A percentile compares a stretch with the other conserved stretches of the same genome.
Evolutionary conservation across 2,888 invertebrate species (phyloP).

Genomic region (Drosophila sordidula): DNA sequence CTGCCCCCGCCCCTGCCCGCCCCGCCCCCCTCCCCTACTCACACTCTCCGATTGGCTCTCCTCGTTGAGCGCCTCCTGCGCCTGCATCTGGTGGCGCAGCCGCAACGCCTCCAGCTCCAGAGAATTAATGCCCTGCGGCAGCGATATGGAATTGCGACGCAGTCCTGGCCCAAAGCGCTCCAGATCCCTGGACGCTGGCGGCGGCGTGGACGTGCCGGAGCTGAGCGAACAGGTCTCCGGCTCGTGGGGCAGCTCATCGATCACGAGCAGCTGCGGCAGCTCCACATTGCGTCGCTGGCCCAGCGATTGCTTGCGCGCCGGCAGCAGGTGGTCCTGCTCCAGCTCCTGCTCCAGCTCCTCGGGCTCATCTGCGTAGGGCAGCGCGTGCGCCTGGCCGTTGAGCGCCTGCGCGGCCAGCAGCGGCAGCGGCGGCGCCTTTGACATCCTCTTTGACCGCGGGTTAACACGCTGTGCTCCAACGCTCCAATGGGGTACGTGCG

Average conservation of each 20-base stretch:
- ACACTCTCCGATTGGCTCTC: slow-evolving; percentile 78
- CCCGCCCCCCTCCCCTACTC: slow-evolving; percentile 43
- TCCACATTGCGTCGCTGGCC: slow-evolving; percentile 63
- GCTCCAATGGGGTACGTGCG: slow-evolving; percentile 30
- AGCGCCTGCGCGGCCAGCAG: slow-evolving; percentile 58
- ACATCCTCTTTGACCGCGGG: slow-evolving; percentile 20
- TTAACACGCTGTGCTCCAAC: not conserved
- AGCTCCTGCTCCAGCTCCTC: slow-evolving; percentile 11
- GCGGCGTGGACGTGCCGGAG: slow-evolving; percentile 1
- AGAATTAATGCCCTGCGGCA: slow-evolving; percentile 89
- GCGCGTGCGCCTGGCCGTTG: slow-evolving; percentile 35
- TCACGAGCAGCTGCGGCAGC: slow-evolving; percentile 57
- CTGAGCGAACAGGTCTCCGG: slow-evolving; percentile 4
- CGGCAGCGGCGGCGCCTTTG: slow-evolving; percentile 12
- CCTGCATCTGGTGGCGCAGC: slow-evolving; percentile 83
- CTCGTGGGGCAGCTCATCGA: slow-evolving; percentile 50
- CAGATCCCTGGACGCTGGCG: slow-evolving; percentile 2
- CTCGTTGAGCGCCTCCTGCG: slow-evolving; percentile 76
- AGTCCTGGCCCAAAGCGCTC: slow-evolving; percentile 76
- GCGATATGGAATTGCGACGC: slow-evolving; percentile 90
- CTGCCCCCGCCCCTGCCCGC: not conserved
- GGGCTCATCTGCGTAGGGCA: slow-evolving; percentile 65
- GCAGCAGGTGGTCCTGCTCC: slow-evolving; percentile 2
- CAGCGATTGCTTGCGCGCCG: slow-evolving; percentile 38
- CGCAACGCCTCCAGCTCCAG: slow-evolving; percentile 88